phyloP scores from a whole-genome alignment of 2,888 invertebrate genomes.

The Apotomis turbidana region DNA sequence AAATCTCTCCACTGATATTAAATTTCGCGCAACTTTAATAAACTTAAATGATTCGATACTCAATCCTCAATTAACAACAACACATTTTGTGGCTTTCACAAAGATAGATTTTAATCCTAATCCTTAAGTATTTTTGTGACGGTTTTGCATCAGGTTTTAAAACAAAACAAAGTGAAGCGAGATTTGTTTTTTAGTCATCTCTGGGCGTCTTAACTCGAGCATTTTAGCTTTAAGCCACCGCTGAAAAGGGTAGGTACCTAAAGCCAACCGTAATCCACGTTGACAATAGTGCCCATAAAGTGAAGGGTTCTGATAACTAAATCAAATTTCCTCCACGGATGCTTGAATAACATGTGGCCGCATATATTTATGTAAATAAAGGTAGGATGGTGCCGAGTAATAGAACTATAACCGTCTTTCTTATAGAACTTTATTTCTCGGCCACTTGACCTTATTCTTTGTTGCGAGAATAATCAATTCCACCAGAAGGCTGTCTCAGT shows the following conservation, averaged over 20 bases:
- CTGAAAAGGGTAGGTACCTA: conserved; percentile 47
- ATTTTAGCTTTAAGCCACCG: conserved; percentile 44
- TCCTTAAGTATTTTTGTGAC: conserved; percentile 6
- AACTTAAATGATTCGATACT: background rate
- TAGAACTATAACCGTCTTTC: conserved; percentile 29
- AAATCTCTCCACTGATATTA: background rate
- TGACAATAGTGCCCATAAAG: conserved; percentile 53
- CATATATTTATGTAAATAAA: conserved; percentile 42
- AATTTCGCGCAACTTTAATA: background rate
- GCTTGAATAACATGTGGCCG: conserved; percentile 41
- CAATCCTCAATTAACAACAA: background rate
- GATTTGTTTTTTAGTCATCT: conserved; percentile 18
- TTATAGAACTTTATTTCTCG: conserved; percentile 33
- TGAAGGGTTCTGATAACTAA: conserved; percentile 51
- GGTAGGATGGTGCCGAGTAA: conserved; percentile 27
- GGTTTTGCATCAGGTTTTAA: conserved; percentile 2
- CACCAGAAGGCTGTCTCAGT: conserved; percentile 4
- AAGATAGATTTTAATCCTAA: conserved; percentile 2
- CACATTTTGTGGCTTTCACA: background rate
- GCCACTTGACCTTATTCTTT: conserved; percentile 21
- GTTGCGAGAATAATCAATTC: conserved; percentile 32
- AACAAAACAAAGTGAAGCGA: conserved; percentile 31
- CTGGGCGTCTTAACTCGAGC: conserved; percentile 36
- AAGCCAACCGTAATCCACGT: conserved; percentile 51
- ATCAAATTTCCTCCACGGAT: conserved; percentile 51